A percentile compares a stretch with the other conserved stretches of the same genome.
Conservation (phyloP, 2,113 vertebrate species). For the Clarias batrachus region DNA sequence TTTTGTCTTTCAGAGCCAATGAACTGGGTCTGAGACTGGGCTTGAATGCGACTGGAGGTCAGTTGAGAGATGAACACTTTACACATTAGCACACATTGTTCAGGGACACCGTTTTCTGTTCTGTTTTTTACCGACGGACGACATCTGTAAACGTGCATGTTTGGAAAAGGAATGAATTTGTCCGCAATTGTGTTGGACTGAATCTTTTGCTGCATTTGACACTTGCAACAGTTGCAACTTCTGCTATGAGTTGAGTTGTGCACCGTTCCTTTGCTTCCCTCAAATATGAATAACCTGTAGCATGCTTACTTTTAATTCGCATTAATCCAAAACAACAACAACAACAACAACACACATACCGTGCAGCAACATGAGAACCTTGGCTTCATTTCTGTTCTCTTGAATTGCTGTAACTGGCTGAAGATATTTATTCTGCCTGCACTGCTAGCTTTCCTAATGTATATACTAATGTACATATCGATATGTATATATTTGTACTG, state of each 20-base stretch:
- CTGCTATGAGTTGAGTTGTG: neutral
- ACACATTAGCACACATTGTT: slow-evolving; percentile 24
- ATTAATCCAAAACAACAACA: slow-evolving; percentile 1
- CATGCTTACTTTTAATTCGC: slow-evolving; percentile 40
- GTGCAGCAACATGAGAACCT: slow-evolving; percentile 29
- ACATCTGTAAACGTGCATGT: slow-evolving; percentile 17
- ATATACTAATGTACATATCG: slow-evolving; percentile 43
- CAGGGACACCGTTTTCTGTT: slow-evolving; percentile 1
- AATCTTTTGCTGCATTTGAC: neutral
- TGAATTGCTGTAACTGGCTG: slow-evolving; percentile 43
- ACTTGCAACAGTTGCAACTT: neutral
- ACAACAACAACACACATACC: too few relatives aligned
- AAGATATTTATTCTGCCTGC: slow-evolving; percentile 50
- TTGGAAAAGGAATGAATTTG: neutral
- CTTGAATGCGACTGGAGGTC: neutral
- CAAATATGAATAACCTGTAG: slow-evolving; percentile 34
- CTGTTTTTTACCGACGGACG: neutral
- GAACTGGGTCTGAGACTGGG: slow-evolving; percentile 15
- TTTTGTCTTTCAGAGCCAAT: slow-evolving; percentile 20
- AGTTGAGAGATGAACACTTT: neutral
- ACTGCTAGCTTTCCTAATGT: slow-evolving; percentile 41
- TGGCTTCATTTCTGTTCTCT: slow-evolving; percentile 29
- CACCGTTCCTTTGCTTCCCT: neutral
- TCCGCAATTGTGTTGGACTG: neutral
- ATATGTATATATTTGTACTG: slow-evolving; percentile 44